Evolutionary conservation across 2,113 vertebrate species (phyloP).

Genomic region (Otolemur garnettii): DNA sequence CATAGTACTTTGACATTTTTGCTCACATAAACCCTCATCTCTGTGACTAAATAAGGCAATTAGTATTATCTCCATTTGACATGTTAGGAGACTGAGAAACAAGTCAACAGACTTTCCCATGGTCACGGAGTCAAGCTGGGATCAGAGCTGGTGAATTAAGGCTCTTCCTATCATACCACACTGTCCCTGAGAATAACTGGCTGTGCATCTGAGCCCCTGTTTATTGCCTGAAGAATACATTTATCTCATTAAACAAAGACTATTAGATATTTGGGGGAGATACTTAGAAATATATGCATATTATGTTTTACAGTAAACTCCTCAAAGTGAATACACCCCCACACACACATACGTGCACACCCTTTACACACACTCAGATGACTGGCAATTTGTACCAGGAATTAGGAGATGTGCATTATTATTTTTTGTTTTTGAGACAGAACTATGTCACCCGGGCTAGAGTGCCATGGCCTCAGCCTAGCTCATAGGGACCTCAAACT

Average conservation of each 20-base stretch:
- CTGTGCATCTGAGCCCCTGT: background rate
- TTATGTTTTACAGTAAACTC: background rate
- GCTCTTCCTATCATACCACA: background rate
- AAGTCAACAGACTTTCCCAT: background rate
- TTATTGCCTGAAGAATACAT: conserved; percentile 6
- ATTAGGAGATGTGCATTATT: background rate
- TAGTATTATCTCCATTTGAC: background rate
- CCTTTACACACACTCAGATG: background rate
- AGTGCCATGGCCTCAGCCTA: no score
- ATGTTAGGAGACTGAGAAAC: background rate
- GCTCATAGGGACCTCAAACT: no score
- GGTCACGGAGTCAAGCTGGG: background rate
- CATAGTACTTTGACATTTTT: background rate
- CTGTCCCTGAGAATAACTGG: background rate
- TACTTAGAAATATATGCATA: background rate
- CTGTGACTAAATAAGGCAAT: background rate
- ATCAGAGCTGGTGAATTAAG: background rate
- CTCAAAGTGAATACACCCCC: background rate
- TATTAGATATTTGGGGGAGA: background rate
- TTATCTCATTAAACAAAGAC: conserved; percentile 46
- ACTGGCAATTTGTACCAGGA: background rate
- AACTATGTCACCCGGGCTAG: no score
- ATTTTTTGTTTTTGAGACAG: no score
- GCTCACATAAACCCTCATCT: background rate
- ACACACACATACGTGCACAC: background rate